phyloP scores from a whole-genome alignment of 2,888 invertebrate genomes.

The Yponomeuta sedellus region DNA sequence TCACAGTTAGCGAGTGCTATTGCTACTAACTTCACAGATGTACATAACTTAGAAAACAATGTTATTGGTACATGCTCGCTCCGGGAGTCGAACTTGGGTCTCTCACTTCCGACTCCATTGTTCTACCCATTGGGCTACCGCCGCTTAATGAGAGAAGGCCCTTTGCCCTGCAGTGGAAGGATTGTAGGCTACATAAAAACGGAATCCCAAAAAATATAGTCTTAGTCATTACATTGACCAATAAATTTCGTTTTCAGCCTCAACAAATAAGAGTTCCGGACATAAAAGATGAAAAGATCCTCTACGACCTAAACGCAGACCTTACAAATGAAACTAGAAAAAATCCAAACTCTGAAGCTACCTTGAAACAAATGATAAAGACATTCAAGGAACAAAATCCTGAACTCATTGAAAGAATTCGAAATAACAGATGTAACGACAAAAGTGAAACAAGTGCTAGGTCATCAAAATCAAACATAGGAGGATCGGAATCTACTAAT shows the following conservation, averaged over 20 bases:
- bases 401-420: conserved; percentile 39
- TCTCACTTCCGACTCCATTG: no score
- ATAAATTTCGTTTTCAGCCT: conserved; percentile 35
- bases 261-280: conserved; percentile 36
- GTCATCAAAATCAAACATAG: conserved; percentile 7
- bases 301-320: conserved; percentile 56
- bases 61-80: no score
- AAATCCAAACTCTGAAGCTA: conserved; percentile 30
- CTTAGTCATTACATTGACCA: background rate
- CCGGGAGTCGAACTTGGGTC: no score
- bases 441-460: conserved; percentile 30
- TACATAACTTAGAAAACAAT: no score
- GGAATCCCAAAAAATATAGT: background rate
- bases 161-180: no score
- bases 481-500: conserved; percentile 21
- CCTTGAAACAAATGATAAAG: conserved; percentile 34
- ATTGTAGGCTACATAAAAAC: no score
- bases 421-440: conserved; percentile 26
- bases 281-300: conserved; percentile 34
- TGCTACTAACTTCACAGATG: no score
- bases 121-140: no score
- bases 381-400: conserved; percentile 51
- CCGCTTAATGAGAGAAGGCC: no score
- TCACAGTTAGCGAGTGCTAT: no score
- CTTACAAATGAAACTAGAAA: conserved; percentile 45